Evolutionary conservation across 1,140 invertebrate species (phyloP).

Genomic region (Papilio aristodemus): DNA sequence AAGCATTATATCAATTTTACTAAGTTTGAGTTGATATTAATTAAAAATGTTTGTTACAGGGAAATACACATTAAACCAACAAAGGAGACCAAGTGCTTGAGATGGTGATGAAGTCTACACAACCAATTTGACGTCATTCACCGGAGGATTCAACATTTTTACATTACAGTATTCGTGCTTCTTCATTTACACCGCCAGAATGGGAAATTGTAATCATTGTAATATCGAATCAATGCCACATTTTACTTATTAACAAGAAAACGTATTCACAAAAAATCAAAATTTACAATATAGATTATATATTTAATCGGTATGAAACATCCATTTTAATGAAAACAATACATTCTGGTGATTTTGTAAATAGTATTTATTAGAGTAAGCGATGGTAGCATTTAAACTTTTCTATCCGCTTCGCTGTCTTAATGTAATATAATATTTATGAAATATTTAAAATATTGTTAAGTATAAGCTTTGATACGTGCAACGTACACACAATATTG

Average conservation of each 20-base stretch:
- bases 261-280: not conserved
- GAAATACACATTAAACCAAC: slow-evolving; percentile 67
- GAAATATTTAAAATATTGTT: slow-evolving; percentile 74
- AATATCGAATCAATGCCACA: not conserved
- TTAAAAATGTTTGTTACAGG: slow-evolving; percentile 64
- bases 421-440: slow-evolving; percentile 79
- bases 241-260: not conserved
- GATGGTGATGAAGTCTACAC: slow-evolving; percentile 54
- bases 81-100: slow-evolving; percentile 68
- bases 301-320: not conserved
- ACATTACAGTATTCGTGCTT: slow-evolving; percentile 75
- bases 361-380: slow-evolving; percentile 78
- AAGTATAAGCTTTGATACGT: slow-evolving; percentile 64
- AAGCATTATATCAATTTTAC: slow-evolving; percentile 51
- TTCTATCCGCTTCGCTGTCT: slow-evolving; percentile 71
- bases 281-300: not conserved
- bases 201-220: slow-evolving; percentile 60
- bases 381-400: slow-evolving; percentile 70
- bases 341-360: slow-evolving; percentile 75
- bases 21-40: too few species aligned
- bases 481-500: slow-evolving; percentile 54
- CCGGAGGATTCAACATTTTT: slow-evolving; percentile 46
- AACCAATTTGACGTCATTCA: slow-evolving; percentile 47
- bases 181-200: slow-evolving; percentile 70
- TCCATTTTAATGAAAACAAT: slow-evolving; percentile 32